These are phyloP conservation scores for Cylloceria caligata DNA, from an alignment of 2,888 invertebrate genomes.

Conservation along the genomic window DNA sequence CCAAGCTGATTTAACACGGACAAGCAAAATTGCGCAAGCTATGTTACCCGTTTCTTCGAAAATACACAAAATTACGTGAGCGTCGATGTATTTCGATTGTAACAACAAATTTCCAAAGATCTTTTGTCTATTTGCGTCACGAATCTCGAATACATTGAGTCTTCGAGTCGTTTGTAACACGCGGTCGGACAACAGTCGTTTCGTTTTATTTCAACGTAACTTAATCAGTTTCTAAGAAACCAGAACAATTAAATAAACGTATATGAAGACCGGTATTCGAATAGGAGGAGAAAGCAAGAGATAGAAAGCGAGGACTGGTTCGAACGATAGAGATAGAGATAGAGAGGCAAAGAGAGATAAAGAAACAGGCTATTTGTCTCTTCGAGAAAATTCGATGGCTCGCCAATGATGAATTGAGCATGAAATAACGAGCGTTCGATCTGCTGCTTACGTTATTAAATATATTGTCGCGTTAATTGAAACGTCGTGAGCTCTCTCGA, in stretches of 20 bases:
- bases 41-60: slow-evolving; percentile 3
- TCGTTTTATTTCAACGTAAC: slow-evolving; percentile 3
- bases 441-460: not conserved
- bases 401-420: not conserved
- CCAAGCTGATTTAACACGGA: not conserved
- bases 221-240: too few species aligned
- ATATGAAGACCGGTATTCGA: slow-evolving; percentile 26
- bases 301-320: not conserved
- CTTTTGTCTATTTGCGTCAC: slow-evolving; percentile 60
- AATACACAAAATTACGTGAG: slow-evolving; percentile 50
- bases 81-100: slow-evolving; percentile 51
- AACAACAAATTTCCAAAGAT: slow-evolving; percentile 47
- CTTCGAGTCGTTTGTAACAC: too few species aligned
- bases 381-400: not conserved
- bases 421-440: not conserved
- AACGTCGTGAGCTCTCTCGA: not conserved
- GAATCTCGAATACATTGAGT: slow-evolving; percentile 15
- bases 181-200: not conserved
- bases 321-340: slow-evolving; percentile 3
- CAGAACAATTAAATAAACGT: too few species aligned
- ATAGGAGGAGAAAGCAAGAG: not conserved
- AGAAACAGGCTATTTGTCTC: slow-evolving; percentile 2
- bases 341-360: not conserved
- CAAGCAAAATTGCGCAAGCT: not conserved
- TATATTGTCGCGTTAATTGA: not conserved